phyloP scores from a whole-genome alignment of 53 echinoderm and acorn worm genomes.

The Holothuria leucospilota region DNA sequence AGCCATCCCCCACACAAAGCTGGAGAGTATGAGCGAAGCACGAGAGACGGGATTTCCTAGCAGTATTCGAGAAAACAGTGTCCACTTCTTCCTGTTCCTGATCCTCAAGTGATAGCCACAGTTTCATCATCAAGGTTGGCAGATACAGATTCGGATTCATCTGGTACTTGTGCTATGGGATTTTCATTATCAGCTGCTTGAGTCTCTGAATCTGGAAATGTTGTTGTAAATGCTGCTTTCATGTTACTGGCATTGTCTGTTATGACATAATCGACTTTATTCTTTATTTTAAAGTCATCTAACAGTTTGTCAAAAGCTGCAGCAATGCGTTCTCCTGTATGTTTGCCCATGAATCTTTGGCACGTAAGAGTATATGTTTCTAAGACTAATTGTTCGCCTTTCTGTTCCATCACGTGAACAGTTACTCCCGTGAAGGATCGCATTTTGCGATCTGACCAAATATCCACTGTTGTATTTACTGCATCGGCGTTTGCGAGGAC shows the following conservation, averaged over 20 bases:
- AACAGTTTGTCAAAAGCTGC: conserved; percentile 42
- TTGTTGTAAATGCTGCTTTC: background rate
- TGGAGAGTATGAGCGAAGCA: conserved; percentile 58
- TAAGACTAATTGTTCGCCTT: background rate
- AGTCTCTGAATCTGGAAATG: background rate
- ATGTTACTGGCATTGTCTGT: conserved; percentile 30
- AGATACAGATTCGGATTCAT: no score
- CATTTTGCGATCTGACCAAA: conserved; percentile 64
- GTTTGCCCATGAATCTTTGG: conserved; percentile 23
- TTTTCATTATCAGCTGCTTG: background rate
- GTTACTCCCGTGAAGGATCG: conserved; percentile 57
- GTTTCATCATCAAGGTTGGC: conserved; percentile 2
- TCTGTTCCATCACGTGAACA: conserved; percentile 21
- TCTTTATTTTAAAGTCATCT: conserved; percentile 29
- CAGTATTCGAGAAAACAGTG: background rate
- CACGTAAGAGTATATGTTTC: conserved; percentile 35
- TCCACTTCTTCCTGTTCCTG: background rate
- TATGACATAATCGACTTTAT: conserved; percentile 4
- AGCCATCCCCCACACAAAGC: conserved; percentile 50
- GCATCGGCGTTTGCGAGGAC: conserved; percentile 2
- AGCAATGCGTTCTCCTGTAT: conserved; percentile 38
- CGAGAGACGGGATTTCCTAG: conserved; percentile 26
- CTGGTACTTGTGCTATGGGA: no score
- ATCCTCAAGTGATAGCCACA: background rate
- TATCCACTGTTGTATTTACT: conserved; percentile 53